Evolutionary conservation across 2,113 vertebrate species (phyloP), one percentile per base, ranked within the genome.

Genomic region (Uria aalge): DNA sequence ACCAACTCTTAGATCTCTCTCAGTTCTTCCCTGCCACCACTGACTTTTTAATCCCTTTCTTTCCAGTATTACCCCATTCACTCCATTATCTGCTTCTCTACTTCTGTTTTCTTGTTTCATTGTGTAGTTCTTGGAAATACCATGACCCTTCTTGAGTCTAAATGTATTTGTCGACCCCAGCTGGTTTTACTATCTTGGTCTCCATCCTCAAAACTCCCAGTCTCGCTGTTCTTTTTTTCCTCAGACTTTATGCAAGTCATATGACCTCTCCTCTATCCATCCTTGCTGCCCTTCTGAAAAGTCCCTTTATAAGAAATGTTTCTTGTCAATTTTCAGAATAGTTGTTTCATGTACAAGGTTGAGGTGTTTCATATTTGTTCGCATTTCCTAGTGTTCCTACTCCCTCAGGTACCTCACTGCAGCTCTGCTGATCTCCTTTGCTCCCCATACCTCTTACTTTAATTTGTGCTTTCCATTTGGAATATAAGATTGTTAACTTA

Each of bases 331-430:
- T 74, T 84, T 91, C 27, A 36, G 38, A 57, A 32, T n/a, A 57
- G 24, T 12, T 71, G 55, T 79, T 75, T 45, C 24, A 20, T 38
- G 34, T 60, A 50, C 36, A 67, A 53, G 24, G 11, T 66, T 60
- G 57, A 67, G 34, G 24, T 67, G 29, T 78, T 92, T 71, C 27
- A 3, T 50, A 13, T 32, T 43, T 76, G 15, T 76, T 72, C 24
- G 62, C 24, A 15, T 80, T 91, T 86, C 72, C 30, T 43, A 23
- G 14, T 34, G 19, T 91, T 83, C 36, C 40, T 83, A 6, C 23
- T 86, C 40, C 16, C 34, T 86, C 0, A 1, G 53, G 52, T n/a
- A 22, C 56, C 48, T 85, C 0, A 0, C 17, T 64, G 67, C 17
- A 68, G 26, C 43, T 83, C 53, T 73, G 41, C 43, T 92, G 48